phyloP scores from a whole-genome alignment of 2,113 vertebrate species.

The Porphyrio hochstetteri region DNA sequence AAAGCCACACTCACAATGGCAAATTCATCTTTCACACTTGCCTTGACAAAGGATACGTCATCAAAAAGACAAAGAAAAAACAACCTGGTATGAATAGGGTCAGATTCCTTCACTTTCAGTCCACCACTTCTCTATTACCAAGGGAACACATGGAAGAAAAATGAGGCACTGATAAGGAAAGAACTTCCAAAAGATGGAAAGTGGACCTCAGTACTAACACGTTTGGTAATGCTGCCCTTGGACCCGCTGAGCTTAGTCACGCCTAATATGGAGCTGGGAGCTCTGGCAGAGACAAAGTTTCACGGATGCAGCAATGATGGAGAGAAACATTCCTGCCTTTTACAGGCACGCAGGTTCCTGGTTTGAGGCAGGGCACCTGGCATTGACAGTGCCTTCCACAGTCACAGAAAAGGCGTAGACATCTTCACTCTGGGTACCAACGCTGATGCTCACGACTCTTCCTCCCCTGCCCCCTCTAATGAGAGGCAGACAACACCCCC shows the following conservation, averaged over 20 bases:
- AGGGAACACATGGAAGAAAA: background rate
- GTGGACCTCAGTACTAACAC: background rate
- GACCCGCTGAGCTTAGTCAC: background rate
- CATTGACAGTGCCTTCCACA: fast-evolving
- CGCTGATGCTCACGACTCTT: background rate
- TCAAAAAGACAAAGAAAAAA: background rate
- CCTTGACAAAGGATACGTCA: background rate
- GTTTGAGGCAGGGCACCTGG: background rate
- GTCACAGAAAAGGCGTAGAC: background rate
- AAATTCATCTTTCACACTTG: background rate
- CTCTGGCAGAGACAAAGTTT: background rate
- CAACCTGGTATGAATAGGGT: background rate
- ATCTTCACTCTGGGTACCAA: background rate
- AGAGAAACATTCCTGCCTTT: background rate
- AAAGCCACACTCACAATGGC: background rate
- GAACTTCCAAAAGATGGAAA: background rate
- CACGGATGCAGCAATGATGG: background rate
- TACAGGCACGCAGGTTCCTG: background rate
- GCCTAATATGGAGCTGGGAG: background rate
- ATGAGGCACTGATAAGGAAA: background rate
- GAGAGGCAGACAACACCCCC: background rate
- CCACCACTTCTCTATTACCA: background rate
- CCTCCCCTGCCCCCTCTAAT: background rate
- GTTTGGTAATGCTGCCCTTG: background rate
- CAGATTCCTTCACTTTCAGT: background rate